Evolutionary conservation across 2,113 vertebrate genomes (phyloP), one percentile per base, ranked within the genome.

Genomic region (Oxygymnocypris stewartii): DNA sequence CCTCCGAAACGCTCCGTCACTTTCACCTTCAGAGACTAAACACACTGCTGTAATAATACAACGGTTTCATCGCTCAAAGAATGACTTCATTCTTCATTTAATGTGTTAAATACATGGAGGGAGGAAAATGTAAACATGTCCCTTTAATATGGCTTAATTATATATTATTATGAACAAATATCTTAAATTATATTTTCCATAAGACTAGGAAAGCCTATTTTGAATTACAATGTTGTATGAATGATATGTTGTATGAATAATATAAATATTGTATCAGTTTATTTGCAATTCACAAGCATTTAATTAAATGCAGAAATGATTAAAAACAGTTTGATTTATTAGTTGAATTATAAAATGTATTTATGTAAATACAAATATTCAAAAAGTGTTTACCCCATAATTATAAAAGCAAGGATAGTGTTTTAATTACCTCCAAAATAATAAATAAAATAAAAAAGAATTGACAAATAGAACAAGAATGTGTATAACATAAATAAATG

Each of bases 1-100:
- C 67, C 82, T 84, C 31, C 9, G 35, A 51, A 61, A 57, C 23
- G 20, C 87, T 86, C 23, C 84, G 5, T 40, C 71, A 79, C 69
- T 40, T 47, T 81, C 31, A 57, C 35, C 40, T 35, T 71, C 28
- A 51, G 59, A 76, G 42, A 49, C 63, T 71, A 51, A 82, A 82
- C 63, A 71, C 80, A 83, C 25, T n/a, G 18, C 14, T 69, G 49
- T 35, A 37, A 79, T 57, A 79, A 57, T 79, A 79, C 28, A 28
- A n/a, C 44, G 12, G 25, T 65, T 81, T 81, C 37, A 25, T 31
- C 37, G 7, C 35, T 44, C 2, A 5, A 35, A 35, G 44, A 83
- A 35, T 51, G 44, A 57, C 76, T 57, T 57, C 8, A 69, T 82
- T 49, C 25, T 71, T 31, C 25, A 69, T 71, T 69, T 20, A 5